These are phyloP conservation scores for Sebastes fasciatus DNA, from an alignment of 2,113 vertebrate genomes.

Conservation along the genomic window DNA sequence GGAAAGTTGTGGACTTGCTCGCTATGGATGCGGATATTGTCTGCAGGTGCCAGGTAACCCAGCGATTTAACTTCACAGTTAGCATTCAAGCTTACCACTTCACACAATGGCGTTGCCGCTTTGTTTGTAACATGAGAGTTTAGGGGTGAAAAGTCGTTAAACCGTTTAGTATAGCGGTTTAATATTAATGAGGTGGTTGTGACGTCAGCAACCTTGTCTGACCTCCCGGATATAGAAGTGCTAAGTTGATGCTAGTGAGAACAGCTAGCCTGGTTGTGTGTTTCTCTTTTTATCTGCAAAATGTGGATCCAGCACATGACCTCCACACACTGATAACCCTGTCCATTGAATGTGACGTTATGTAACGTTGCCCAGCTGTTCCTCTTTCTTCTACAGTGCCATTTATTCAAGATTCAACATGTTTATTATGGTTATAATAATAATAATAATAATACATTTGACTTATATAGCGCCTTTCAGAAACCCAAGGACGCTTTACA, in stretches of 20 bases:
- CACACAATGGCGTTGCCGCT: accelerated
- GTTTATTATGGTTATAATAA: no score
- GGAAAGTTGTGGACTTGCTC: constrained; percentile 87
- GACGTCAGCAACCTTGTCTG: constrained; percentile 63
- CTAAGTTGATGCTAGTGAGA: constrained; percentile 30
- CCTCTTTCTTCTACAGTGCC: background rate
- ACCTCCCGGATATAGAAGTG: constrained; percentile 63
- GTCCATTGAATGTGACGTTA: background rate
- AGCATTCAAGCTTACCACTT: accelerated
- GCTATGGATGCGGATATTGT: constrained; percentile 88
- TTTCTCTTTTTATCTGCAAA: background rate
- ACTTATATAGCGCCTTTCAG: no score
- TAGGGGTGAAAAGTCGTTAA: background rate
- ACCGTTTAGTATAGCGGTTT: background rate
- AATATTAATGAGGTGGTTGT: constrained; percentile 35
- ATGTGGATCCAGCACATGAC: constrained; percentile 1
- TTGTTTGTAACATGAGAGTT: background rate
- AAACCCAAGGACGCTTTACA: no score
- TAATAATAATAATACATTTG: no score
- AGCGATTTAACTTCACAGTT: background rate
- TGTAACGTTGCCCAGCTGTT: constrained; percentile 15
- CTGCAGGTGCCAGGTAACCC: constrained; percentile 86
- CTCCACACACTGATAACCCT: background rate
- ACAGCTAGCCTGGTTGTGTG: background rate
- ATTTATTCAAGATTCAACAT: no score